A percentile compares a stretch with the other conserved stretches of the same genome.
phyloP scores from a whole-genome alignment of 2,888 invertebrate species.

The Adelognathus sp. region DNA sequence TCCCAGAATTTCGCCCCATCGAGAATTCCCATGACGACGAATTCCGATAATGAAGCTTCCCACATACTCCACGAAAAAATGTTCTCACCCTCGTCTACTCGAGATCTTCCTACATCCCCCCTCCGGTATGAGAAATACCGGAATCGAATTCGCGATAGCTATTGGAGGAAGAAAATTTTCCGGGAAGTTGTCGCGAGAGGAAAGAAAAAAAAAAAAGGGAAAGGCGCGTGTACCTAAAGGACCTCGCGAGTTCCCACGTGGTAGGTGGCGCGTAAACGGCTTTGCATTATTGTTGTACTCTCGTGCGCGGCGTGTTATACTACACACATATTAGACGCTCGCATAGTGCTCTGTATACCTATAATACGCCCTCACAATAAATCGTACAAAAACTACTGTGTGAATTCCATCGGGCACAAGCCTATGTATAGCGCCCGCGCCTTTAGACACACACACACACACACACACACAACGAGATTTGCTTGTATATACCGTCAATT shows the following conservation, averaged over 20 bases:
- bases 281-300: slow-evolving; percentile 56
- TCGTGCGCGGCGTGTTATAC: slow-evolving; percentile 55
- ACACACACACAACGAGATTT: too few species aligned
- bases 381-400: slow-evolving; percentile 36
- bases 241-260: slow-evolving; percentile 59
- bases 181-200: slow-evolving; percentile 22
- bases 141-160: slow-evolving; percentile 47
- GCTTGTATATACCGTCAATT: slow-evolving; percentile 24
- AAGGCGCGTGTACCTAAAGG: slow-evolving; percentile 53
- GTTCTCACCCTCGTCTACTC: slow-evolving; percentile 41
- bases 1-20: not conserved
- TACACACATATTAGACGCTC: slow-evolving; percentile 31
- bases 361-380: slow-evolving; percentile 35
- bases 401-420: slow-evolving; percentile 45
- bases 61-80: not conserved
- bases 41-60: not conserved
- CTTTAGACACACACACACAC: slow-evolving; percentile 13
- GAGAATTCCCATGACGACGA: not conserved
- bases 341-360: not conserved
- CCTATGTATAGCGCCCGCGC: slow-evolving; percentile 34
- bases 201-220: not conserved
- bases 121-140: too few species aligned
- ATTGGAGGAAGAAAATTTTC: slow-evolving; percentile 14
- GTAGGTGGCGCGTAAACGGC: slow-evolving; percentile 61
- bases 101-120: not conserved